Conservation (phyloP, 2,113 vertebrate genomes). For the Chiloscyllium plagiosum region DNA sequence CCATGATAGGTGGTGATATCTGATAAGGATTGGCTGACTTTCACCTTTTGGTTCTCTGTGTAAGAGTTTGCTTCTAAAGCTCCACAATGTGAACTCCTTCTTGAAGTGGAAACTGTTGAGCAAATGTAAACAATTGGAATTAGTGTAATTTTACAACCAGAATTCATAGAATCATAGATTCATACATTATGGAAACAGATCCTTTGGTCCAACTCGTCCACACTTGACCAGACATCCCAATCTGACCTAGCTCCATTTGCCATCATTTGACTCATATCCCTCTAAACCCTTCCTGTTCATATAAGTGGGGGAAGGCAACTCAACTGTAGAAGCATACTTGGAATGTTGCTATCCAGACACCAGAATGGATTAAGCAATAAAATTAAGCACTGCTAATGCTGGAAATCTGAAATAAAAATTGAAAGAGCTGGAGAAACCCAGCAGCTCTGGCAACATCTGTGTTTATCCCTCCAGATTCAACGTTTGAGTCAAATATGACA, state of each 20-base stretch:
- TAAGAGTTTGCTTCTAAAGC: conserved; percentile 46
- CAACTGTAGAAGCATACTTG: background rate
- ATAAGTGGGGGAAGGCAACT: background rate
- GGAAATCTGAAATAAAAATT: too few species aligned
- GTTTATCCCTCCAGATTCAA: too few species aligned
- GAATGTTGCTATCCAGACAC: background rate
- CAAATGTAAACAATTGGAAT: background rate
- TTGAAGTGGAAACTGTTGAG: conserved; percentile 49
- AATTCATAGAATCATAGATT: background rate
- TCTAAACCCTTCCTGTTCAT: too few species aligned
- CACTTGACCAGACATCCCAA: too few species aligned
- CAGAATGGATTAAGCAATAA: background rate
- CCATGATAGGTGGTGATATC: conserved; percentile 46
- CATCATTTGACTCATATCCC: too few species aligned
- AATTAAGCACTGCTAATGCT: too few species aligned
- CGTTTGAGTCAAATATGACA: too few species aligned
- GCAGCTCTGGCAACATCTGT: too few species aligned
- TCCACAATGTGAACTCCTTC: conserved; percentile 58
- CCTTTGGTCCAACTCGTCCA: too few species aligned
- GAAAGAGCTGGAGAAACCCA: too few species aligned
- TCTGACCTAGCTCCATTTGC: too few species aligned
- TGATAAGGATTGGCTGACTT: conserved; percentile 55
- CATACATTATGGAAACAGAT: too few species aligned
- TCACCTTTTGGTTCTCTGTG: conserved; percentile 46
- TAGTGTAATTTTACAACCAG: conserved; percentile 13